Base-by-base conservation (phyloP, 2,888 invertebrate genomes). In the Cryptocephalus moraei region DNA sequence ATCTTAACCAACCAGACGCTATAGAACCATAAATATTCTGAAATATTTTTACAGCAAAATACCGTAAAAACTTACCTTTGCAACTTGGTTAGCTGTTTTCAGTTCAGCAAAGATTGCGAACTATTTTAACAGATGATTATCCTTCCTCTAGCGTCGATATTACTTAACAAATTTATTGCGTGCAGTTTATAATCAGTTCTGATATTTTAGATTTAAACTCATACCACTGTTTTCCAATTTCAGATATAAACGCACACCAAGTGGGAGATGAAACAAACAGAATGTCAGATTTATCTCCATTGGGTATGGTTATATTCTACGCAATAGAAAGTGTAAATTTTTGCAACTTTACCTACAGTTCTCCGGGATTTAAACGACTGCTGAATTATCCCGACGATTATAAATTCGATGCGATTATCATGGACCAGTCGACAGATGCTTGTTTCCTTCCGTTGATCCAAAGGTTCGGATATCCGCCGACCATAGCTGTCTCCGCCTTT, bases 381-480 rank as follows among this genome's bases (percentile, higher is more conserved):
- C 45, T 59, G 44, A 54, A 59, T 12, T 60, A 65, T 48, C 59
- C 63, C 0, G 43, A 57, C 13, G 49, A 60, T 46, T 62, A 60
- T 41, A 59, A 59, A 40, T 62, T 64, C 42, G 65, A 66, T 50
- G 38, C 60, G 9, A 56, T 66, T 8, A 40, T 66, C 2, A 50
- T 58, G n/a, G 65, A 66, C 45, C 44, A 61, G 13, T 56, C 58
- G 2, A 36, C 49, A 6, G 56, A 56, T 6, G 40, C 44, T 2
- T 64, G 63, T 44, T 41, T 64, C 1, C 47, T 59, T 43, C 62
- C 61, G 10, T 45, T 66, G 2, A 54, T 66, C 4, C 57, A 62
- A 39, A 59, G 59, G 41, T 67, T 65, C 44, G 56, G 59, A 8
- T 54, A 58, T 43, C 62, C 64, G 10, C 62, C 63, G 1, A 48